These are phyloP conservation scores for Magallana ariakensis DNA, from an alignment of 1,140 invertebrate species.

Conservation along the genomic window DNA sequence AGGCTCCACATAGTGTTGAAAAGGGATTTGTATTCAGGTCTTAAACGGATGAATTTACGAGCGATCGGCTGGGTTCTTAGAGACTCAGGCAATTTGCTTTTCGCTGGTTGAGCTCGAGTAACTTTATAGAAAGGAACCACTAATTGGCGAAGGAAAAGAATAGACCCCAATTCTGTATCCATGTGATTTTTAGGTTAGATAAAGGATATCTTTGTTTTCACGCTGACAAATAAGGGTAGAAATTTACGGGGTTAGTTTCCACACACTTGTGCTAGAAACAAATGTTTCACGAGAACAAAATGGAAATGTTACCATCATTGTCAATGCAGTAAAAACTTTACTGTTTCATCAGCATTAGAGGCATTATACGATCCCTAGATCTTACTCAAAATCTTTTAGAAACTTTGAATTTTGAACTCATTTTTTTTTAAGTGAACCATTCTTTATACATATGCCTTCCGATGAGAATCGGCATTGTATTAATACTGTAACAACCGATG, in stretches of 20 bases:
- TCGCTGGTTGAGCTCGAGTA: constrained; percentile 9
- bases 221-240: neutral
- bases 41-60: constrained; percentile 31
- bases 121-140: neutral
- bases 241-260: neutral
- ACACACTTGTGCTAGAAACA: neutral
- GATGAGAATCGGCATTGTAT: too few relatives aligned
- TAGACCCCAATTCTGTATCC: neutral
- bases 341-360: too few relatives aligned
- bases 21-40: constrained; percentile 18
- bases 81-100: constrained; percentile 14
- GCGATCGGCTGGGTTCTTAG: neutral
- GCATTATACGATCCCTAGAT: too few relatives aligned
- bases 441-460: too few relatives aligned
- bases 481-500: too few relatives aligned
- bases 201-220: constrained; percentile 27
- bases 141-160: constrained; percentile 20
- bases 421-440: too few relatives aligned
- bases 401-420: too few relatives aligned
- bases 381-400: too few relatives aligned
- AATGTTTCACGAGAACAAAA: neutral
- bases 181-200: constrained; percentile 3
- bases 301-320: too few relatives aligned
- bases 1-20: neutral
- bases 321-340: too few relatives aligned